Conservation (phyloP, 92 coral and sea anemone genomes). For the Umimayanthus chanpuru region DNA sequence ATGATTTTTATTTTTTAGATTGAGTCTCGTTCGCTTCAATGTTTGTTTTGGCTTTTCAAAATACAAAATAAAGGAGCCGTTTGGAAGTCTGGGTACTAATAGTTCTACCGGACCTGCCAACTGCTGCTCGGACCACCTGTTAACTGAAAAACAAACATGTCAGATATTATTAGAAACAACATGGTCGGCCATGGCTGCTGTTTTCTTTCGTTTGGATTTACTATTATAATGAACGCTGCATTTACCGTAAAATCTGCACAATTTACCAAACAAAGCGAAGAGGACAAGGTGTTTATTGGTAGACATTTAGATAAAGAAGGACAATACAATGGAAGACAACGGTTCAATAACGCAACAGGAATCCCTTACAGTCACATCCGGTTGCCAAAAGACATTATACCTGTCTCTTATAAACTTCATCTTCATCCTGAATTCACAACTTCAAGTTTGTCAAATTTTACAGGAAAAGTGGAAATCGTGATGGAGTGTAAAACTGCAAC, state of each 20-base stretch:
- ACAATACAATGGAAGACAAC: background rate
- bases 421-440: slow-evolving; percentile 73
- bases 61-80: too few relatives aligned
- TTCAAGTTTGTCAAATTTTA: slow-evolving; percentile 56
- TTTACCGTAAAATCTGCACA: background rate
- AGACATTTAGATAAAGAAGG: background rate
- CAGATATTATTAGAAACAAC: background rate
- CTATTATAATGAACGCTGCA: background rate
- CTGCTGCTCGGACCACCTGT: slow-evolving; percentile 14
- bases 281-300: background rate
- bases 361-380: slow-evolving; percentile 69
- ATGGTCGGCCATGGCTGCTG: background rate
- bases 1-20: too few relatives aligned
- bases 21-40: too few relatives aligned
- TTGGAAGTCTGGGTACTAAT: background rate
- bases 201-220: background rate
- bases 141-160: background rate
- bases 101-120: background rate
- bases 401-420: slow-evolving; percentile 66
- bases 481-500: slow-evolving; percentile 66
- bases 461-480: slow-evolving; percentile 68
- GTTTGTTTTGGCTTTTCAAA: too few relatives aligned
- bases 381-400: slow-evolving; percentile 73
- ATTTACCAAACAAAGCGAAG: background rate
- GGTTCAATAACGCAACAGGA: background rate